A percentile compares a stretch with the other conserved stretches of the same genome.
Conservation (phyloP, 2,888 invertebrate genomes). For the Lycaena phlaeas region DNA sequence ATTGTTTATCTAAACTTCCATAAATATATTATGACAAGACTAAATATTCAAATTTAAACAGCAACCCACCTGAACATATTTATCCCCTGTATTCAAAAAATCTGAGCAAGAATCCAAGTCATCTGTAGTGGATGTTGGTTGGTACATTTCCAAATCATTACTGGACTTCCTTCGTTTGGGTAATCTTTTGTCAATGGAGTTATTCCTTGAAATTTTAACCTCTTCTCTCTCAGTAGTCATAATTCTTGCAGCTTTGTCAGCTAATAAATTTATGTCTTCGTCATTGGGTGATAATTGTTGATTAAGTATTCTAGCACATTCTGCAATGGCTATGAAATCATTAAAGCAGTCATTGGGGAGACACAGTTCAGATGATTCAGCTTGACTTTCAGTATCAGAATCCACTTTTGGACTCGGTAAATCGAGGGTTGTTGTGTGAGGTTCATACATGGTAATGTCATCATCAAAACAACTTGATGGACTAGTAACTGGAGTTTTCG, state of each 20-base stretch:
- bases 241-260: conserved; percentile 57
- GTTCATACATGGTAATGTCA: conserved; percentile 65
- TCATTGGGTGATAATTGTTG: conserved; percentile 41
- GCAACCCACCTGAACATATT: conserved; percentile 59
- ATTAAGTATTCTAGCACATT: conserved; percentile 43
- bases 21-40: no score
- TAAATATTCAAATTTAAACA: no score
- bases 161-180: conserved; percentile 53
- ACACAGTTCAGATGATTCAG: conserved; percentile 56
- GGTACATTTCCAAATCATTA: conserved; percentile 60
- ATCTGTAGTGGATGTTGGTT: conserved; percentile 60
- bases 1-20: no score
- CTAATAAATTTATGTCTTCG: conserved; percentile 53
- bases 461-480: conserved; percentile 38
- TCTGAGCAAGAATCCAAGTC: conserved; percentile 50
- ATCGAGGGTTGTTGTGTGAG: conserved; percentile 58
- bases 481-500: conserved; percentile 38
- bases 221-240: conserved; percentile 56
- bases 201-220: conserved; percentile 29
- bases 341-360: conserved; percentile 60
- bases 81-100: conserved; percentile 45
- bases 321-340: conserved; percentile 57
- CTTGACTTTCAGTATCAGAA: conserved; percentile 54
- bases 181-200: conserved; percentile 40
- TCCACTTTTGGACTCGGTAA: conserved; percentile 50